Percentiles rank a stretch among this genome's conserved stretches.
Evolutionary conservation across 2,888 invertebrate genomes (phyloP).

Genomic region (Baccha elongata): DNA sequence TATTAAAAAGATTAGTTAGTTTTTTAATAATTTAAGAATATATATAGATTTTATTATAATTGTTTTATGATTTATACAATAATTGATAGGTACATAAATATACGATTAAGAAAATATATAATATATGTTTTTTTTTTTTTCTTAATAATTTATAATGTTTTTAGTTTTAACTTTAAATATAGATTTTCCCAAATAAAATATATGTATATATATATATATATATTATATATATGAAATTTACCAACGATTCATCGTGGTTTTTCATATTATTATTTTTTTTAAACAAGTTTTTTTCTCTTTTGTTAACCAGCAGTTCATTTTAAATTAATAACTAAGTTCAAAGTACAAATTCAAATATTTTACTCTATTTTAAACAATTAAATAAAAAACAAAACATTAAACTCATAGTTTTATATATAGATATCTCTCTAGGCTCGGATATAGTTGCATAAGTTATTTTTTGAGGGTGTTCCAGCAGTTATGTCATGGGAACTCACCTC

Average conservation of each 20-base stretch:
- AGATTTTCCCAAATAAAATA: slow-evolving; percentile 67
- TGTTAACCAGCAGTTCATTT: slow-evolving; percentile 67
- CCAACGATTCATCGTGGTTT: slow-evolving; percentile 45
- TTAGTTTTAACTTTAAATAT: slow-evolving; percentile 70
- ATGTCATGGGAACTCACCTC: slow-evolving; percentile 17
- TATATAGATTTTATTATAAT: slow-evolving; percentile 42
- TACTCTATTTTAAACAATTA: not conserved
- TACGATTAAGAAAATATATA: slow-evolving; percentile 74
- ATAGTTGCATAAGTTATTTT: slow-evolving; percentile 58
- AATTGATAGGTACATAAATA: slow-evolving; percentile 73
- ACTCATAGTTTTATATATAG: slow-evolving; percentile 8
- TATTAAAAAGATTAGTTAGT: slow-evolving; percentile 64
- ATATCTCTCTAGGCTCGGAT: slow-evolving; percentile 66
- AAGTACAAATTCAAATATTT: slow-evolving; percentile 23
- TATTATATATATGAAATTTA: slow-evolving; percentile 42
- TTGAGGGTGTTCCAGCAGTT: slow-evolving; percentile 13
- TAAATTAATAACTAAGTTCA: slow-evolving; percentile 5
- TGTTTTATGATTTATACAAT: slow-evolving; percentile 65
- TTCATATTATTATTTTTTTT: slow-evolving; percentile 44
- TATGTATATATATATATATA: slow-evolving; percentile 54
- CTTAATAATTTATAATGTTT: slow-evolving; percentile 36
- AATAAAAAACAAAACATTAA: slow-evolving; percentile 6
- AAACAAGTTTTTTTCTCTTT: slow-evolving; percentile 68
- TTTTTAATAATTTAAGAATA: slow-evolving; percentile 62
- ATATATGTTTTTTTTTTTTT: slow-evolving; percentile 50